Evolutionary conservation across 1,140 invertebrate genomes (phyloP).

Genomic region (Pseudoatta argentina): DNA sequence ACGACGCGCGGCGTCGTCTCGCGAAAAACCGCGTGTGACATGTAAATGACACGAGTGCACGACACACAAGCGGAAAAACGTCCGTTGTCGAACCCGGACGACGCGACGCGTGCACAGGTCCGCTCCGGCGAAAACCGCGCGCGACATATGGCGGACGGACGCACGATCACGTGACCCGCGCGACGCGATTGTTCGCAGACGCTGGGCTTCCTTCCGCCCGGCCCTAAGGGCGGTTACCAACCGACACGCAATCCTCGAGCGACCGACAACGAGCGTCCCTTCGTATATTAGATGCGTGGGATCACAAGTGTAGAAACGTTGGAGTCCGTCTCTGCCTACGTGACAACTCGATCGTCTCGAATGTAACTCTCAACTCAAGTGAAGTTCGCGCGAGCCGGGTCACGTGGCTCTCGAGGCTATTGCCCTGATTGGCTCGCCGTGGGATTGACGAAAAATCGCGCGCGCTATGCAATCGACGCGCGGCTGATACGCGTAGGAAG

Average conservation of each 20-base stretch:
- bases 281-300: not conserved
- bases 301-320: not conserved
- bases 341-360: too few relatives aligned
- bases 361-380: not conserved
- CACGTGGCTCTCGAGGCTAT: conserved; percentile 14
- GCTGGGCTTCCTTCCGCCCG: not conserved
- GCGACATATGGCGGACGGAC: conserved; percentile 33
- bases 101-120: not conserved
- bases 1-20: not conserved
- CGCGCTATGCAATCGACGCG: conserved; percentile 3
- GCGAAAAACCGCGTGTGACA: not conserved
- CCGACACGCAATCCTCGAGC: not conserved
- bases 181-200: not conserved
- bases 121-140: conserved; percentile 9
- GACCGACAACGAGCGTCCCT: not conserved
- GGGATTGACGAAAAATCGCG: not conserved
- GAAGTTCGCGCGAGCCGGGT: not conserved
- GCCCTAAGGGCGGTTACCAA: not conserved
- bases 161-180: conserved; percentile 22
- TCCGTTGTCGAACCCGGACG: not conserved
- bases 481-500: conserved; percentile 1
- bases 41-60: not conserved
- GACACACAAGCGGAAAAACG: not conserved
- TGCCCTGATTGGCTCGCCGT: conserved; percentile 25
- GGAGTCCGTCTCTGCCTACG: not conserved